These are phyloP conservation scores for Calliphora vicina DNA, from an alignment of 1,140 invertebrate genomes.

Conservation along the genomic window DNA sequence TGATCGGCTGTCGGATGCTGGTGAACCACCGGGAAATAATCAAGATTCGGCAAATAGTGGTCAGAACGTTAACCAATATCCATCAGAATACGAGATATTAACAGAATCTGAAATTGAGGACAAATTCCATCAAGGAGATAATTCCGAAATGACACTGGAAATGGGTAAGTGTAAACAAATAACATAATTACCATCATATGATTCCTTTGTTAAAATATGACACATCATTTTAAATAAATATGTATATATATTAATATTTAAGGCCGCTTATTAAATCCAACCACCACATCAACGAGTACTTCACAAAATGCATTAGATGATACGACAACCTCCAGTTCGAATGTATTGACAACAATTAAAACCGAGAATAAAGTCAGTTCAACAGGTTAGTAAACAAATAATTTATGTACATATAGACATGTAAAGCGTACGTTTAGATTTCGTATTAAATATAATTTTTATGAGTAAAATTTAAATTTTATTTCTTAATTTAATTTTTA, in stretches of 20 bases:
- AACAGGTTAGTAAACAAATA: constrained; percentile 28
- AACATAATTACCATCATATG: too few species aligned
- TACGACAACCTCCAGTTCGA: constrained; percentile 48
- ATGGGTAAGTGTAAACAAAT: constrained; percentile 50
- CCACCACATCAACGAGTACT: constrained; percentile 43
- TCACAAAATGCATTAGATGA: constrained; percentile 52
- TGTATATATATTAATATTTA: background rate
- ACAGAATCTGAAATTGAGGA: constrained; percentile 62
- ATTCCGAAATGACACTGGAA: constrained; percentile 58
- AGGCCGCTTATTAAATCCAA: constrained; percentile 53
- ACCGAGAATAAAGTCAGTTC: constrained; percentile 49
- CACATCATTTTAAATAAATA: too few species aligned
- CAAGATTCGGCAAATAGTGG: constrained; percentile 54
- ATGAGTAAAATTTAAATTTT: background rate
- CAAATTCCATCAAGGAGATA: constrained; percentile 56
- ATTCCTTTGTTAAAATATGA: background rate
- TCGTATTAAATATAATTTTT: background rate
- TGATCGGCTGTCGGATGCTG: constrained; percentile 50
- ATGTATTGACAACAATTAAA: constrained; percentile 42
- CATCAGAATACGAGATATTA: constrained; percentile 61
- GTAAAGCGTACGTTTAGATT: background rate
- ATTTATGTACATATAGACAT: background rate
- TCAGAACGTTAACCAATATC: constrained; percentile 58
- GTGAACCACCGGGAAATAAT: constrained; percentile 55
- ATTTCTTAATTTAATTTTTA: background rate